Percentiles rank a stretch among this genome's conserved stretches.
These are phyloP conservation scores for Drosophila neonasuta DNA, from an alignment of 2,888 invertebrate genomes.

Conservation along the genomic window DNA sequence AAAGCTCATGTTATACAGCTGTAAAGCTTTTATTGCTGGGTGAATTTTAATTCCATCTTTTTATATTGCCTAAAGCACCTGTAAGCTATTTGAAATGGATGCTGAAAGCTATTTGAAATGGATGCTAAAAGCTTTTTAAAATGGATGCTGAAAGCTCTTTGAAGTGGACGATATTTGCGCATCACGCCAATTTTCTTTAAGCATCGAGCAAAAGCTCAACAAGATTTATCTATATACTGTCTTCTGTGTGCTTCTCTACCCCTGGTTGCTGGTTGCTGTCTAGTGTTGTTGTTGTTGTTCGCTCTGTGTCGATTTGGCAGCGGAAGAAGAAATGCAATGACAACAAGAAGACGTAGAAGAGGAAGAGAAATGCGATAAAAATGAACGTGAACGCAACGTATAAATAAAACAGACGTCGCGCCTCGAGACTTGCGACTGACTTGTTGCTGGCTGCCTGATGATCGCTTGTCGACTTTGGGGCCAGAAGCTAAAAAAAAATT, in stretches of 20 bases:
- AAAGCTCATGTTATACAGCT: no score
- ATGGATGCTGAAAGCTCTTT: no score
- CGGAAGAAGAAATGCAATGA: constrained; percentile 32
- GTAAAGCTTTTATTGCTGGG: no score
- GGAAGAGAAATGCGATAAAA: constrained; percentile 8
- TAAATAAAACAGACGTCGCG: constrained; percentile 60
- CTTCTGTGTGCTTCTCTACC: neutral
- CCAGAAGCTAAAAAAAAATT: constrained; percentile 37
- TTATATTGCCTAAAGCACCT: no score
- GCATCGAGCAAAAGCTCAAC: neutral
- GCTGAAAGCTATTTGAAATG: no score
- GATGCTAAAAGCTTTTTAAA: no score
- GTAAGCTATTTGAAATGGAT: no score
- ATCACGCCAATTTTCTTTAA: no score
- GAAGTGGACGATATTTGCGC: no score
- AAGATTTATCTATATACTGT: neutral
- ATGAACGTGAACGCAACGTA: constrained; percentile 21
- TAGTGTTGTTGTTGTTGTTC: neutral
- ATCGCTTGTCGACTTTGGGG: constrained; percentile 46
- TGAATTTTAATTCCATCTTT: no score
- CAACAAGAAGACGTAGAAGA: constrained; percentile 13
- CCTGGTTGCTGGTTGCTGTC: neutral
- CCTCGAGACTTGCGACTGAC: constrained; percentile 8
- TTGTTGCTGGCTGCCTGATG: constrained; percentile 1
- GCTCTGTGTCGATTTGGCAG: constrained; percentile 36